Percentiles rank a stretch among this genome's conserved stretches.
These are phyloP conservation scores for Automeris io DNA, from an alignment of 2,888 invertebrate species.

Conservation along the genomic window DNA sequence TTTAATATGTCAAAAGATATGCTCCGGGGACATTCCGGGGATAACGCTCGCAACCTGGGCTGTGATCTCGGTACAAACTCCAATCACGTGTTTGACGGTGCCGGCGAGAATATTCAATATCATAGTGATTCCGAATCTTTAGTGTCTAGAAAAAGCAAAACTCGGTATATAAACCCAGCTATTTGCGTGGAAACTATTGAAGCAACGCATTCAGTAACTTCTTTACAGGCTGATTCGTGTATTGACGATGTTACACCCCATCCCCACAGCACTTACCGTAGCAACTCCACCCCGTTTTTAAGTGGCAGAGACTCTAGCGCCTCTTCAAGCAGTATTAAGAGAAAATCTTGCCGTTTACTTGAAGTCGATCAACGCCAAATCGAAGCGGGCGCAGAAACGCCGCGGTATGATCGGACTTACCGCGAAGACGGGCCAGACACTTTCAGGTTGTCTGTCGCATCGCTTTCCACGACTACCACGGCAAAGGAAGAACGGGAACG, in stretches of 20 bases:
- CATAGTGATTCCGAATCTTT: constrained; percentile 64
- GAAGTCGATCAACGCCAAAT: constrained; percentile 19
- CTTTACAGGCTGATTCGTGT: constrained; percentile 48
- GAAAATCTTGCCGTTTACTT: constrained; percentile 54
- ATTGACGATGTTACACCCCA: constrained; percentile 61
- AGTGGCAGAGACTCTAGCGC: constrained; percentile 51
- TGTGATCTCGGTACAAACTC: constrained; percentile 36
- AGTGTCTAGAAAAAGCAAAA: constrained; percentile 55
- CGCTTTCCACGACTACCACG: constrained; percentile 60
- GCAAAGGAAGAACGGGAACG: constrained; percentile 65
- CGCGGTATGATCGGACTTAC: constrained; percentile 49
- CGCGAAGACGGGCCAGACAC: constrained; percentile 61
- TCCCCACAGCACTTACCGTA: constrained; percentile 59
- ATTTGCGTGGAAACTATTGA: constrained; percentile 76
- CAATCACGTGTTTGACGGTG: constrained; percentile 62
- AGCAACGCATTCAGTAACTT: constrained; percentile 57
- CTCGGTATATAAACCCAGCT: constrained; percentile 78
- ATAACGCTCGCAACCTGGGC: constrained; percentile 44
- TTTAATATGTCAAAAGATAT: constrained; percentile 26
- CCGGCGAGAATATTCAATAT: constrained; percentile 61
- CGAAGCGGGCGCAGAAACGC: constrained; percentile 39
- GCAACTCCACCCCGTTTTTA: constrained; percentile 61
- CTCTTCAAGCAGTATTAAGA: constrained; percentile 51
- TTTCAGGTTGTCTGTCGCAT: constrained; percentile 62
- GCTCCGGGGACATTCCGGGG: constrained; percentile 53